phyloP scores from a whole-genome alignment of 64 coral and sea anemone genomes.

The Pachyseris speciosa region DNA sequence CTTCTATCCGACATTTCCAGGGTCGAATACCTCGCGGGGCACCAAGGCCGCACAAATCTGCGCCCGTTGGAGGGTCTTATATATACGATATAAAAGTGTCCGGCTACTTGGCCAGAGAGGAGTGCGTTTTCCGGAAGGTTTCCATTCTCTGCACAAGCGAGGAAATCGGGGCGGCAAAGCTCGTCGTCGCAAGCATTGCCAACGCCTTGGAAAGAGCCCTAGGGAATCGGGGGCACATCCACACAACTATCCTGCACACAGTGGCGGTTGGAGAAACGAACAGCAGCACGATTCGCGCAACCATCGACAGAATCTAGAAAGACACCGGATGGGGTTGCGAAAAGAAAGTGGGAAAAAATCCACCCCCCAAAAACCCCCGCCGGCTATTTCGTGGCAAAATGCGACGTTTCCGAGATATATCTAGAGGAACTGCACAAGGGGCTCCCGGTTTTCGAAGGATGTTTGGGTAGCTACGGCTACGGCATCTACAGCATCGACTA shows the following conservation, averaged over 20 bases:
- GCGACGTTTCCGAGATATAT: too few relatives aligned
- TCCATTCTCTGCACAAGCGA: not conserved
- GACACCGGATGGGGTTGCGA: not conserved
- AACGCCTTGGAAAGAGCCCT: too few relatives aligned
- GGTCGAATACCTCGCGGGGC: not conserved
- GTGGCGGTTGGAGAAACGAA: too few relatives aligned
- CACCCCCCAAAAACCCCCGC: not conserved
- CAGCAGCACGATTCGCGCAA: too few relatives aligned
- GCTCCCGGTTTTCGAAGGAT: not conserved
- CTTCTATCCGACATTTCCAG: not conserved
- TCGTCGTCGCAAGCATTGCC: too few relatives aligned
- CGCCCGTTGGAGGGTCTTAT: not conserved
- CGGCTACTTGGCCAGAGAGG: too few relatives aligned
- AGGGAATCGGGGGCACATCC: too few relatives aligned
- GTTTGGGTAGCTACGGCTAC: not conserved
- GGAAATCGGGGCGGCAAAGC: not conserved
- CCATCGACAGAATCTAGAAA: not conserved
- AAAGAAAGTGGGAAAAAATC: not conserved
- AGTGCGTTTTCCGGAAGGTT: not conserved
- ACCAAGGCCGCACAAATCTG: conserved; percentile 1
- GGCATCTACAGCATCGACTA: conserved; percentile 43
- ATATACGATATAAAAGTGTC: conserved; percentile 1
- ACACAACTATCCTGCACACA: too few relatives aligned
- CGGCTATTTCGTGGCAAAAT: not conserved
- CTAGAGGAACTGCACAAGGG: not conserved